Evolutionary conservation across 2,113 vertebrate species (phyloP), one percentile per base, ranked within the genome.

Genomic region (Ameiurus melas): DNA sequence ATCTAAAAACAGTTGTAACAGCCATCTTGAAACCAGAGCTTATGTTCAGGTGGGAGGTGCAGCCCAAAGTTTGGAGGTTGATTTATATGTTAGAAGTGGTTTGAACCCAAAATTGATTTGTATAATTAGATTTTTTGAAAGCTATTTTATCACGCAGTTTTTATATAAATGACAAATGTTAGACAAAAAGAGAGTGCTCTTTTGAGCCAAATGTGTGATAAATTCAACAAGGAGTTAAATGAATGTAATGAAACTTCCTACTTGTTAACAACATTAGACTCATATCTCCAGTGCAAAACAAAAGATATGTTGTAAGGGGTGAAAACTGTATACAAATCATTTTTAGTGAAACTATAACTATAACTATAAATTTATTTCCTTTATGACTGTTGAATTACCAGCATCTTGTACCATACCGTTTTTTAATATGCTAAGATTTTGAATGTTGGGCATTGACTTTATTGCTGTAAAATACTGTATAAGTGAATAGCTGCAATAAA

Each of bases 401-500:
- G 30, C 22, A 66, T 64, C 43, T n/a, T 83, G 39, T 47, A 27
- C 43, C 22, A 8, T 66, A 47, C 60, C n/a, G 13, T n/a, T 53
- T 47, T 53, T 30, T 43, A 33, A 53, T 30, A 70, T 17, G 64
- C 4, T 51, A 47, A 62, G 43, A 22, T 19, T 84, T 70, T 84
- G 14, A 43, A 66, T 2, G 17, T 47, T 83, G 5, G 12, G 4
- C 14, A 8, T n/a, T 20, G 5, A 47, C 19, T 14, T 89, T 53
- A 79, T 68, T 64, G n/a, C 22, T 68, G 9, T 66, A 33, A 51
- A 77, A n/a, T 27, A 27, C 43, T 39, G 0, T 22, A 14, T 30
- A 62, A 86, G 33, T 58, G 30, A n/a, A 87, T 36, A 43, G 5
- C 71, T 22, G 33, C 78, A 70, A 64, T 70, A 86, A 75, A 85